Conservation (phyloP, 2,888 invertebrate species). For the Cheilosia scutellata region DNA sequence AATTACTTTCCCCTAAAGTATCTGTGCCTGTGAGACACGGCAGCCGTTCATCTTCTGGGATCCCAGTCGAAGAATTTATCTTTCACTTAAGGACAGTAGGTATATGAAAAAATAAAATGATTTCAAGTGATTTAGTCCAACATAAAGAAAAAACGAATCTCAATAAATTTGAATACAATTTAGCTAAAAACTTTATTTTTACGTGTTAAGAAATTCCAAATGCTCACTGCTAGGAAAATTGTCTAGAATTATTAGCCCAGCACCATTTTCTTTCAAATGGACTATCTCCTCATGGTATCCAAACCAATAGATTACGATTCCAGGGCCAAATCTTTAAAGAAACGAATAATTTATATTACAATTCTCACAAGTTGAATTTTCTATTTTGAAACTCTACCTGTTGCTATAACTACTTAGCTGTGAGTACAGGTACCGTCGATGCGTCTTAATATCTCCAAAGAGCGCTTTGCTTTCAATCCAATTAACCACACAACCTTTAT, state of each 20-base stretch:
- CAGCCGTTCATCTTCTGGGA: too few relatives aligned
- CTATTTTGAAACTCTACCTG: conserved; percentile 80
- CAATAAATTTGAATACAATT: conserved; percentile 55
- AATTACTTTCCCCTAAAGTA: too few relatives aligned
- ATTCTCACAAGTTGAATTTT: not conserved
- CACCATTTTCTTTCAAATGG: conserved; percentile 86
- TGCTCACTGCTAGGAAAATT: conserved; percentile 85
- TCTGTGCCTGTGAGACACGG: too few relatives aligned
- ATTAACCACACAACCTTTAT: conserved; percentile 93
- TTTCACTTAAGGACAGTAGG: too few relatives aligned
- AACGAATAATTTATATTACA: not conserved
- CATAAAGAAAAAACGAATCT: not conserved
- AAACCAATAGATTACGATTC: conserved; percentile 98
- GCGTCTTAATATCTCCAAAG: conserved; percentile 94
- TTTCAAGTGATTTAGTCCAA: too few relatives aligned
- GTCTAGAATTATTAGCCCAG: conserved; percentile 86
- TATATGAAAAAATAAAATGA: too few relatives aligned
- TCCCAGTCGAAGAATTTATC: too few relatives aligned
- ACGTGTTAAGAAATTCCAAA: conserved; percentile 82
- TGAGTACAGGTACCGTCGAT: conserved; percentile 91
- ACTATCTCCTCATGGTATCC: conserved; percentile 89
- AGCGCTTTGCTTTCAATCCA: conserved; percentile 99
- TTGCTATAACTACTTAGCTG: conserved; percentile 96
- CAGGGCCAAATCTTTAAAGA: conserved; percentile 91
- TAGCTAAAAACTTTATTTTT: conserved; percentile 42